phyloP scores from a whole-genome alignment of 2,888 invertebrate genomes.

The Drosophila austrosaltans region DNA sequence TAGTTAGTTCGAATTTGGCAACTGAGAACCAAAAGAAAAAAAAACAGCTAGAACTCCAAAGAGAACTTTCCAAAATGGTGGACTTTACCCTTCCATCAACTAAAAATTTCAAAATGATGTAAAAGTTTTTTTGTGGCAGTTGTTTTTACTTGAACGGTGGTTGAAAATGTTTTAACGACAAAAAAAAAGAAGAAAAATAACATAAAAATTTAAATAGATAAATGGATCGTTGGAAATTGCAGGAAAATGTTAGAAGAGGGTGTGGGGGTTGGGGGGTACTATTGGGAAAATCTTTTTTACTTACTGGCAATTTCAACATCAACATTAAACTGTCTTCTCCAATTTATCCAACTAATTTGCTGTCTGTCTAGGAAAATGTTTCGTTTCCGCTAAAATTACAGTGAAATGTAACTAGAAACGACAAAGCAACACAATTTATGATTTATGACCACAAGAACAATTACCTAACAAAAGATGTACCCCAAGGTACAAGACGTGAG shows the following conservation, averaged over 20 bases:
- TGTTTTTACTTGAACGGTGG: slow-evolving; percentile 12
- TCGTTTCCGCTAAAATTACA: slow-evolving; percentile 62
- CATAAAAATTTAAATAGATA: slow-evolving; percentile 27
- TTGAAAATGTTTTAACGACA: slow-evolving; percentile 13
- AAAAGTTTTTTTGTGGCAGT: slow-evolving; percentile 39
- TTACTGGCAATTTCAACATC: slow-evolving; percentile 1
- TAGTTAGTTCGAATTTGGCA: slow-evolving; percentile 67
- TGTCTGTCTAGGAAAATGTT: slow-evolving; percentile 53
- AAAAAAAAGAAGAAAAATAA: background rate
- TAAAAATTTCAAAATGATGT: slow-evolving; percentile 38
- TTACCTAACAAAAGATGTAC: slow-evolving; percentile 71
- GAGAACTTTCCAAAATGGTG: slow-evolving; percentile 49
- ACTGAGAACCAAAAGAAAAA: slow-evolving; percentile 22
- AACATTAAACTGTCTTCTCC: slow-evolving; percentile 19
- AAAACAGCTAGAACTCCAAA: background rate
- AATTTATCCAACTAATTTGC: slow-evolving; percentile 42
- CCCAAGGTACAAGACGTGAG: slow-evolving; percentile 41
- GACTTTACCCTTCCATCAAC: slow-evolving; percentile 24
- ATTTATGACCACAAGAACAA: slow-evolving; percentile 74
- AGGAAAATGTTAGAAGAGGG: background rate
- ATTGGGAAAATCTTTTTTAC: slow-evolving; percentile 5
- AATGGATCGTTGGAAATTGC: slow-evolving; percentile 28
- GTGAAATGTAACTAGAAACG: slow-evolving; percentile 54
- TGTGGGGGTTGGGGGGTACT: background rate
- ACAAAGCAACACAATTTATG: slow-evolving; percentile 69